Evolutionary conservation across 1,140 invertebrate species (phyloP).

Genomic region (Lucilia sericata): DNA sequence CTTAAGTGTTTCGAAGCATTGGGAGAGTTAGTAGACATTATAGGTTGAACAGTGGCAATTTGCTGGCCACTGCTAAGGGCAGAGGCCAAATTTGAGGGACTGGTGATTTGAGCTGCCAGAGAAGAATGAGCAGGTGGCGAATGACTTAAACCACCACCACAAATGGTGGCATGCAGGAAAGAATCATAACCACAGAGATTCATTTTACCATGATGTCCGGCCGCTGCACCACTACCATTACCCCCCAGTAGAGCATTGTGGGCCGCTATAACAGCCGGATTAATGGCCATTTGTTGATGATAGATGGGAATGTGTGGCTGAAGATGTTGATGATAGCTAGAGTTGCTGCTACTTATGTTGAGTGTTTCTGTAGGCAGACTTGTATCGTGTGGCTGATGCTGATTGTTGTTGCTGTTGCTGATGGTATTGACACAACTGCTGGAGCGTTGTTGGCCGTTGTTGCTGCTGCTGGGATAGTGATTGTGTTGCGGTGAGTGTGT

Average conservation of each 20-base stretch:
- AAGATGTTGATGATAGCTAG: slow-evolving; percentile 68
- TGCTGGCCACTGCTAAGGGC: slow-evolving; percentile 50
- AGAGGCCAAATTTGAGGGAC: slow-evolving; percentile 55
- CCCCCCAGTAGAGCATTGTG: slow-evolving; percentile 55
- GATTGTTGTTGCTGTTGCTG: slow-evolving; percentile 52
- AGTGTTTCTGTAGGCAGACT: slow-evolving; percentile 44
- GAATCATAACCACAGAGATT: slow-evolving; percentile 73
- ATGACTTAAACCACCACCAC: slow-evolving; percentile 59
- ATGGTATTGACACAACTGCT: slow-evolving; percentile 47
- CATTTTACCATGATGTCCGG: slow-evolving; percentile 66
- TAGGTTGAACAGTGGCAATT: slow-evolving; percentile 64
- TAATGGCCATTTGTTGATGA: slow-evolving; percentile 67
- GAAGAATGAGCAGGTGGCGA: slow-evolving; percentile 49
- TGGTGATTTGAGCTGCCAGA: slow-evolving; percentile 58
- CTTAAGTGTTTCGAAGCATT: not conserved
- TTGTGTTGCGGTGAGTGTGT: not conserved
- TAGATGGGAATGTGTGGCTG: slow-evolving; percentile 70
- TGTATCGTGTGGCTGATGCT: slow-evolving; percentile 43
- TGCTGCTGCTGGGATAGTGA: slow-evolving; percentile 8
- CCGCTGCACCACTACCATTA: not conserved
- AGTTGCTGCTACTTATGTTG: slow-evolving; percentile 53
- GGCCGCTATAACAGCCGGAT: slow-evolving; percentile 63
- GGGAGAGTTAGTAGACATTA: slow-evolving; percentile 50
- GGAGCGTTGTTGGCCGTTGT: slow-evolving; percentile 18
- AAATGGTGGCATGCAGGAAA: slow-evolving; percentile 73